Evolutionary conservation across 2,113 vertebrate species (phyloP).

Genomic region (Athene cunicularia): DNA sequence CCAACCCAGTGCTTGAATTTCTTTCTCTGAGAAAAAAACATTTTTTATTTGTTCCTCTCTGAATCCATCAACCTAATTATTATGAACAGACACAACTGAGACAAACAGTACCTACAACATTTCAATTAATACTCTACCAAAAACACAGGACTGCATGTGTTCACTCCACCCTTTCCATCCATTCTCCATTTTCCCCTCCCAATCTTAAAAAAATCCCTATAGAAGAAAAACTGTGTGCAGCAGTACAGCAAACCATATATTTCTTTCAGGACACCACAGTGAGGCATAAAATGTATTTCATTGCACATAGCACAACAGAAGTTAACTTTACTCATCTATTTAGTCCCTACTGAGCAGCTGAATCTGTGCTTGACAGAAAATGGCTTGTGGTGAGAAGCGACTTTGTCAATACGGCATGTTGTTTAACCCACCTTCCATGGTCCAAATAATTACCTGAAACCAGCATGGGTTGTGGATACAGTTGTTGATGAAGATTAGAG

Average conservation of each 20-base stretch:
- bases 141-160: not conserved
- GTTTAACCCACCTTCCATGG: rapidly evolving
- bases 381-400: not conserved
- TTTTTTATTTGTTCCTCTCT: not conserved
- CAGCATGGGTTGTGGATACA: not conserved
- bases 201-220: not conserved
- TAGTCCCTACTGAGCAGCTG: not conserved
- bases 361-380: not conserved
- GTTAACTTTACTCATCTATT: not conserved
- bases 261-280: not conserved
- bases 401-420: not conserved
- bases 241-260: not conserved
- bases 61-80: conserved; percentile 26
- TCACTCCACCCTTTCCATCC: not conserved
- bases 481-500: not conserved
- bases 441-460: not conserved
- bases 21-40: not conserved
- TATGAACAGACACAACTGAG: conserved; percentile 11
- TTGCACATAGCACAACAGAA: not conserved
- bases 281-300: not conserved
- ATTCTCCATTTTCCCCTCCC: not conserved
- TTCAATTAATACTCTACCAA: conserved; percentile 11
- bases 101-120: not conserved
- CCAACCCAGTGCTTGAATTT: not conserved
- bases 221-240: not conserved